These are phyloP conservation scores for Marmota monax DNA, from an alignment of 2,113 vertebrate species.

Conservation along the genomic window DNA sequence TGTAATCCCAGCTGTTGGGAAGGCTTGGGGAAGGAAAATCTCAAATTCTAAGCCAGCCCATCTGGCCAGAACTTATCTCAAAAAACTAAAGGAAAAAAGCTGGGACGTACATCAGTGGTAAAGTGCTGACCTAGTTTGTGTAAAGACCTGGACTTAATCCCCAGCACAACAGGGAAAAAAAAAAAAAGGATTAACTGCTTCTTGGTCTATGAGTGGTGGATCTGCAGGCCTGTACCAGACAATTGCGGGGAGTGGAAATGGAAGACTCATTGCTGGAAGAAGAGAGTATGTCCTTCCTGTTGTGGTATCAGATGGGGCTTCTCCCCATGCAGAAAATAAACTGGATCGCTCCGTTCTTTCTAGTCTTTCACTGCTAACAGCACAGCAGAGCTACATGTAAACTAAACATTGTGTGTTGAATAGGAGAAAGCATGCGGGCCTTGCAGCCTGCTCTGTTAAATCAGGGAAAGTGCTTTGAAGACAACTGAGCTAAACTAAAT, in stretches of 20 bases:
- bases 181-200: not conserved
- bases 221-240: not conserved
- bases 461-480: not conserved
- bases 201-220: not conserved
- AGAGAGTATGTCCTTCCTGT: not conserved
- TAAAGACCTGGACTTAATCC: no score
- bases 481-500: not conserved
- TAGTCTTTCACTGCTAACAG: not conserved
- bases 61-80: no score
- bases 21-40: not conserved
- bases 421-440: not conserved
- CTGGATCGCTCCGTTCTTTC: not conserved
- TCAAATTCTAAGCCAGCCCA: not conserved
- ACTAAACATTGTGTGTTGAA: no score
- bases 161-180: not conserved
- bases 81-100: no score
- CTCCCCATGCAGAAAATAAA: not conserved
- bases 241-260: not conserved
- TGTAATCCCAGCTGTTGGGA: not conserved
- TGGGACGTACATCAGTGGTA: no score
- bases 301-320: not conserved
- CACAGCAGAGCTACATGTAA: not conserved
- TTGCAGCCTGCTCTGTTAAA: not conserved
- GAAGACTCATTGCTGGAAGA: not conserved
- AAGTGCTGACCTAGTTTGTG: no score